Evolutionary conservation across 1,140 invertebrate genomes (phyloP).

Genomic region (Apolygus lucorum): DNA sequence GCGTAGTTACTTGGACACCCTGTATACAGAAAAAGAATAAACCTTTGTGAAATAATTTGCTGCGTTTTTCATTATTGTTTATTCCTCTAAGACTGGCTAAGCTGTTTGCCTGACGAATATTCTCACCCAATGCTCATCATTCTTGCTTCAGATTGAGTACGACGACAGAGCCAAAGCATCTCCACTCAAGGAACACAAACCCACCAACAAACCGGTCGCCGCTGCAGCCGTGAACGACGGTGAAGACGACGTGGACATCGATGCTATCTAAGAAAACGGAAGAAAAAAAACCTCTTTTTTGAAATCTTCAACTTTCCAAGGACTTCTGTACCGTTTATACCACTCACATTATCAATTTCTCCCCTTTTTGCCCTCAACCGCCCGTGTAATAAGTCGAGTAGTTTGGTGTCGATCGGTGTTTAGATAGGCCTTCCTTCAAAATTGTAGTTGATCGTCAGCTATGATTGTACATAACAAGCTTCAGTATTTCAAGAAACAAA

Average conservation of each 20-base stretch:
- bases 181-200: constrained; percentile 53
- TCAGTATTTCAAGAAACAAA: not conserved
- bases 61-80: too few relatives aligned
- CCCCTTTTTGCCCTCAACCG: not conserved
- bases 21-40: too few relatives aligned
- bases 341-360: constrained; percentile 16
- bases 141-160: constrained; percentile 62
- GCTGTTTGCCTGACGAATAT: too few relatives aligned
- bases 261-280: constrained; percentile 67
- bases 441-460: not conserved
- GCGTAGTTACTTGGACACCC: too few relatives aligned
- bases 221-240: constrained; percentile 42
- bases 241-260: constrained; percentile 73
- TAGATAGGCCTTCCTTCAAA: not conserved
- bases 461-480: not conserved
- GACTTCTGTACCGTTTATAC: constrained; percentile 20
- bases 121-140: too few relatives aligned
- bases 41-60: too few relatives aligned
- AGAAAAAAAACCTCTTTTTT: not conserved
- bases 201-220: constrained; percentile 39
- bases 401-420: constrained; percentile 1
- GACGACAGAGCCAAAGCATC: constrained; percentile 72
- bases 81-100: too few relatives aligned
- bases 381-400: constrained; percentile 1
- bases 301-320: not conserved